These are phyloP conservation scores for Hypercompe scribonia DNA, from an alignment of 2,888 invertebrate genomes.

Conservation along the genomic window DNA sequence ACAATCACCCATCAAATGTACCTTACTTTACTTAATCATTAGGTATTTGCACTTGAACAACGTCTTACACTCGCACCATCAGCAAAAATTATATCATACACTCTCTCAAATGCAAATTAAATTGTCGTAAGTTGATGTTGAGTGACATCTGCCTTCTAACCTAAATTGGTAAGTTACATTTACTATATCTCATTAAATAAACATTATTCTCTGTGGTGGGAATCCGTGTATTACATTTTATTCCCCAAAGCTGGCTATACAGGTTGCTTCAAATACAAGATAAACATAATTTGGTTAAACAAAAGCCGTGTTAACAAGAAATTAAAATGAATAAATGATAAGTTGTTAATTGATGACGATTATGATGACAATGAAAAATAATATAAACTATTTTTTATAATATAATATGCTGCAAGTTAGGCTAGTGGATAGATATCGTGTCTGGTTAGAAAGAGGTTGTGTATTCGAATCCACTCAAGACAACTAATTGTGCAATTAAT, in stretches of 20 bases:
- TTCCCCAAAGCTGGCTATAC: conserved; percentile 9
- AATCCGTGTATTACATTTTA: neutral
- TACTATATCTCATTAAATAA: conserved; percentile 7
- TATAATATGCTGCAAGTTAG: too few relatives aligned
- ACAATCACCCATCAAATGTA: too few relatives aligned
- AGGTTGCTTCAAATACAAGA: conserved; percentile 1
- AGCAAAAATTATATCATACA: neutral
- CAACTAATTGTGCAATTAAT: too few relatives aligned
- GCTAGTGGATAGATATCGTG: too few relatives aligned
- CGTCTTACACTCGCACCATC: too few relatives aligned
- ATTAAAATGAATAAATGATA: conserved; percentile 61
- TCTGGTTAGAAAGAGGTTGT: too few relatives aligned
- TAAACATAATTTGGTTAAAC: conserved; percentile 35
- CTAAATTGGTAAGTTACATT: conserved; percentile 6
- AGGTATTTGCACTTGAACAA: too few relatives aligned
- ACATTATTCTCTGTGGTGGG: neutral
- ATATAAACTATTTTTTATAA: too few relatives aligned
- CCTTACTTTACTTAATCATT: too few relatives aligned
- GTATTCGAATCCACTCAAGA: too few relatives aligned
- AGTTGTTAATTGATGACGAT: conserved; percentile 21
- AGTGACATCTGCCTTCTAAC: conserved; percentile 1
- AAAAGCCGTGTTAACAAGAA: conserved; percentile 28
- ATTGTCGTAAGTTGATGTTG: neutral
- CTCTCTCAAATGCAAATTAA: conserved; percentile 11
- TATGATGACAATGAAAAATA: too few relatives aligned